These are phyloP conservation scores for Amaurobius ferox DNA, from an alignment of 2,888 invertebrate genomes.

Conservation along the genomic window DNA sequence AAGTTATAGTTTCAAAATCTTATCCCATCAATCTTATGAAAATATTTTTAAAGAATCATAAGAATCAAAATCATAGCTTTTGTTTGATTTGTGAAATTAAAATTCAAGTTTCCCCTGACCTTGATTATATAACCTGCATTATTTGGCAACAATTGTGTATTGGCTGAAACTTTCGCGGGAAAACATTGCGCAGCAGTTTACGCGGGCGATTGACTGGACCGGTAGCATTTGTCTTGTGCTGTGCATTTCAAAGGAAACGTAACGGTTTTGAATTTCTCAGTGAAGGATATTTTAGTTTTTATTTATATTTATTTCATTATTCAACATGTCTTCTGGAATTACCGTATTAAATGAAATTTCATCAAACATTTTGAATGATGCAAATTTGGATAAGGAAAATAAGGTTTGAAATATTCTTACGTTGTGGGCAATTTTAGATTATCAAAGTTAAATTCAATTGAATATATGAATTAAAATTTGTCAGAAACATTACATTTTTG, in stretches of 20 bases:
- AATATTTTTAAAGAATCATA: too few species aligned
- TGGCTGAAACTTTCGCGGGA: constrained; percentile 32
- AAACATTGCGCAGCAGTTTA: constrained; percentile 9
- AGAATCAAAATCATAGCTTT: too few species aligned
- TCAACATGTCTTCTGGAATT: neutral
- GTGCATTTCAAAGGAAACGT: too few species aligned
- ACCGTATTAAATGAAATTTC: constrained; percentile 32
- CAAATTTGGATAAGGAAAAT: constrained; percentile 21
- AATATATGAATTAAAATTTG: too few species aligned
- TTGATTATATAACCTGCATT: neutral
- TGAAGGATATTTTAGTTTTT: neutral
- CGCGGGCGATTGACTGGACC: neutral
- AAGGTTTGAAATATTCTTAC: neutral
- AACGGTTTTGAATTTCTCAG: too few species aligned
- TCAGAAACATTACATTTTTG: too few species aligned
- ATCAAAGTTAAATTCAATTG: too few species aligned
- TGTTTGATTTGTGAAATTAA: too few species aligned
- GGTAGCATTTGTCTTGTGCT: too few species aligned
- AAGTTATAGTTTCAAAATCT: too few species aligned
- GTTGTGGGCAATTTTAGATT: neutral
- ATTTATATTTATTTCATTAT: neutral
- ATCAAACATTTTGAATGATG: constrained; percentile 19
- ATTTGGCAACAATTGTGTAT: constrained; percentile 20
- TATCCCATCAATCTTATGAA: too few species aligned
- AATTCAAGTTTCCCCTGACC: neutral